Conservation (phyloP, 2,113 vertebrate genomes). For the Sprattus sprattus region DNA sequence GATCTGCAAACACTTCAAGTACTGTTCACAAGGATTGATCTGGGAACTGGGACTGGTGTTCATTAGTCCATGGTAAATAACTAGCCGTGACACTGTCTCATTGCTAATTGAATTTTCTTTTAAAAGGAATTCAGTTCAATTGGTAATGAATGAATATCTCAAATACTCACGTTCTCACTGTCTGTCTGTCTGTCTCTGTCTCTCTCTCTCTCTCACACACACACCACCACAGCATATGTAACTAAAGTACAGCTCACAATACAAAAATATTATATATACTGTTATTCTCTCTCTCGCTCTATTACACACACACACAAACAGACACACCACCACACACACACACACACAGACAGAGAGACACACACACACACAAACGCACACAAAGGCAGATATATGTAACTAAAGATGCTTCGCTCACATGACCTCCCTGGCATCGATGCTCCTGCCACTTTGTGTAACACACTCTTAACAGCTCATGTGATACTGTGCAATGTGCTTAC, state of each 20-base stretch:
- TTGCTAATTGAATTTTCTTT: not conserved
- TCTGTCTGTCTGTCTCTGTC: not conserved
- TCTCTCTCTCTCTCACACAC: not conserved
- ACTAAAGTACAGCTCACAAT: not conserved
- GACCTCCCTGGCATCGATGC: not conserved
- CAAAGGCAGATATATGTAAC: not conserved
- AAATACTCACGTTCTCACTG: not conserved
- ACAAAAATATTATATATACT: not conserved
- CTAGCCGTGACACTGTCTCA: not conserved
- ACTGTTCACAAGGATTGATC: constrained; percentile 92
- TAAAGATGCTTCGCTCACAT: not conserved
- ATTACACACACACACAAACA: not conserved
- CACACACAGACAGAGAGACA: not conserved
- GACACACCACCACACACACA: not conserved
- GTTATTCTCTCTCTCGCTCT: not conserved
- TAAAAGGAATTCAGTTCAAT: not conserved
- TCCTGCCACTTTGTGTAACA: constrained; percentile 1
- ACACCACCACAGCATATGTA: not conserved
- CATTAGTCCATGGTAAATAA: not conserved
- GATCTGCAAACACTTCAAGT: constrained; percentile 92
- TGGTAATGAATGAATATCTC: not conserved
- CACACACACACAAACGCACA: not conserved
- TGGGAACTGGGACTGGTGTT: constrained; percentile 29
- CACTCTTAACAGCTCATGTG: not conserved
- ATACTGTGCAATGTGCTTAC: not conserved